Base-by-base conservation (phyloP, 1,140 invertebrate species). In the Branchinecta lindahli region DNA sequence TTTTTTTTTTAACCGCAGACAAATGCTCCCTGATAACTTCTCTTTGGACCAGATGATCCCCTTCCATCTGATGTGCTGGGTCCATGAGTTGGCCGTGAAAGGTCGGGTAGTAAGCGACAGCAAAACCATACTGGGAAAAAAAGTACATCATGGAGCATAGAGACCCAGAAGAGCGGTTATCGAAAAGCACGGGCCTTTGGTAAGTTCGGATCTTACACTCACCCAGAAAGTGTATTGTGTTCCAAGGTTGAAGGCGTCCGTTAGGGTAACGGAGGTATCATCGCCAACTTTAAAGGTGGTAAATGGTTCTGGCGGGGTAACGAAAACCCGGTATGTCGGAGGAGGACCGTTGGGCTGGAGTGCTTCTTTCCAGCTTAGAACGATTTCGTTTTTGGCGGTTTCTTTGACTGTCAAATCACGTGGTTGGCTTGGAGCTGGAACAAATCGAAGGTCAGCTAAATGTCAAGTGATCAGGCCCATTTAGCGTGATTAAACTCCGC, bases 181-280 rank as follows among this genome's bases (percentile, higher is more conserved):
- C 33, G 33, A 33, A 33, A 33, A 33, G 1, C 33, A 33, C 5
- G 33, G 33, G 33, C 33, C 33, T 5, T 33, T 33, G 33, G 33
- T 33, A 33, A 33, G 33, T 5, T 33, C 5, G 2, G 33, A 5
- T 33, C 5, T 33, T 1, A 33, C 5, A 79, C 79, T 80, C 77
- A 88, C 87, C 86, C 86, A 89, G 78, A 91, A 89, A 0, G 85
- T 85, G 77, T 91, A 91, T 69, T 83, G 84, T 6, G 75, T 78
- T 20, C 83, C 82, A 18, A 84, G 81, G 68, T 82, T 79, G 73
- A 88, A 90, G 70, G 81, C 79, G 6, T 82, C 77, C 33, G 80
- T 80, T 7, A 86, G 77, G 5, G 83, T 73, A 33, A 82, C 79
- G 5, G 82, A 80, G 5, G 76, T 81, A 70, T 79, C 79, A 78